These are phyloP conservation scores for Archips crataeganus DNA, from an alignment of 2,888 invertebrate species.

Conservation along the genomic window DNA sequence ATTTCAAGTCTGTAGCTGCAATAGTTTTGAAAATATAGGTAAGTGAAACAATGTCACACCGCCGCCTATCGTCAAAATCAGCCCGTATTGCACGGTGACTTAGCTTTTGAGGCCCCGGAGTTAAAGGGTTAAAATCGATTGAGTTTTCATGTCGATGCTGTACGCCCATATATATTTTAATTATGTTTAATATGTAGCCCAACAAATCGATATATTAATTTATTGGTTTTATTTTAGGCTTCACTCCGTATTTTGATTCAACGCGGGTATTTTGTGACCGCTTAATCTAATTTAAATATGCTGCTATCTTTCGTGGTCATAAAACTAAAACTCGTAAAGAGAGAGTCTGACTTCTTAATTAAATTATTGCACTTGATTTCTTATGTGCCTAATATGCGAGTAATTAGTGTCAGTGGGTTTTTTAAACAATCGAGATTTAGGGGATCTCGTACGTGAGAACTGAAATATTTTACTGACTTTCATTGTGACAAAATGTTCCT, in stretches of 20 bases:
- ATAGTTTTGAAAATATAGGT: no score
- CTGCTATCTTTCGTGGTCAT: neutral
- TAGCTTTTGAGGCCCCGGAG: no score
- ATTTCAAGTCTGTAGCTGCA: no score
- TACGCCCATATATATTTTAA: no score
- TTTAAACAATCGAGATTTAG: conserved; percentile 29
- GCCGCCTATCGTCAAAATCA: no score
- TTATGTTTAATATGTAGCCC: no score
- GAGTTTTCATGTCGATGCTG: no score
- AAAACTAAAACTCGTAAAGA: conserved; percentile 8
- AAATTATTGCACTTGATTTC: conserved; percentile 23
- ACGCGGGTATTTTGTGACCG: neutral
- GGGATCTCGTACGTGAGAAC: conserved; percentile 35
- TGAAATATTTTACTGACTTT: conserved; percentile 15
- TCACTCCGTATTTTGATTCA: neutral
- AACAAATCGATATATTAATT: no score
- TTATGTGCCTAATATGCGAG: conserved; percentile 21
- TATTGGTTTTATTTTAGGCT: no score
- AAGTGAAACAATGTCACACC: no score
- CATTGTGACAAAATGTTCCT: conserved; percentile 27
- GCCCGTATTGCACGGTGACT: no score
- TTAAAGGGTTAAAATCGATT: no score
- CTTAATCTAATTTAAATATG: neutral
- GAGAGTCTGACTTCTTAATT: conserved; percentile 16
- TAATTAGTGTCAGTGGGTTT: conserved; percentile 38